Conservation (phyloP, 2,797 vertebrate genomes). For the Myotis pilosus region DNA sequence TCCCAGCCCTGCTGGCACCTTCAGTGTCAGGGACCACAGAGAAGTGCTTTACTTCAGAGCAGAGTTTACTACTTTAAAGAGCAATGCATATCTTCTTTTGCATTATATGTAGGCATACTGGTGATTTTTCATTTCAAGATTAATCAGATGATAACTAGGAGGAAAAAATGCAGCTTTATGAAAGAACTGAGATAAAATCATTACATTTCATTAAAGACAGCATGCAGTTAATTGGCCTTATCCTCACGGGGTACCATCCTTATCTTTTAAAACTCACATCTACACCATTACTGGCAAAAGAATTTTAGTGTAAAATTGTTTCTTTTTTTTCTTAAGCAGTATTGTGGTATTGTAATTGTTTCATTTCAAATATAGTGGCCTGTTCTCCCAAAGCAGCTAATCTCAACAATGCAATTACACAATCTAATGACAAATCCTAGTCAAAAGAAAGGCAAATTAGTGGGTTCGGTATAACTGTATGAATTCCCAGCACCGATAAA, state of each 20-base stretch:
- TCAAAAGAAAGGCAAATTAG: constrained; percentile 30
- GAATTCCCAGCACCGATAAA: background rate
- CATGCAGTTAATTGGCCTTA: background rate
- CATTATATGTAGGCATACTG: background rate
- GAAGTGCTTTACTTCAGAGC: background rate
- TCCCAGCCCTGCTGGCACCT: background rate
- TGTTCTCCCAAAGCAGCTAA: constrained; percentile 6
- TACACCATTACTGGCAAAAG: background rate
- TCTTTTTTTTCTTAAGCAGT: constrained; percentile 1
- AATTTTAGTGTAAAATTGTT: background rate
- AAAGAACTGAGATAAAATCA: background rate
- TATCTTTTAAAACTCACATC: constrained; percentile 1
- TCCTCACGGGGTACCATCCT: background rate
- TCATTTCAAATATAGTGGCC: constrained; percentile 25
- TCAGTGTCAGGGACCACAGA: background rate
- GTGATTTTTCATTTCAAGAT: constrained; percentile 2
- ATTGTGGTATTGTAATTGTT: constrained; percentile 6
- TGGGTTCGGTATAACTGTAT: background rate
- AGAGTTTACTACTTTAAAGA: background rate
- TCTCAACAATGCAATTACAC: constrained; percentile 8
- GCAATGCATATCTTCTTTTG: background rate
- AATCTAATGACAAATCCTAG: background rate
- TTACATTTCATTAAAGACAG: constrained; percentile 2
- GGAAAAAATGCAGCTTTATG: background rate
- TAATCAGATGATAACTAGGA: background rate